A percentile compares a stretch with the other conserved stretches of the same genome.
These are phyloP conservation scores for Troides helena DNA, from an alignment of 2,888 invertebrate genomes.

Conservation along the genomic window DNA sequence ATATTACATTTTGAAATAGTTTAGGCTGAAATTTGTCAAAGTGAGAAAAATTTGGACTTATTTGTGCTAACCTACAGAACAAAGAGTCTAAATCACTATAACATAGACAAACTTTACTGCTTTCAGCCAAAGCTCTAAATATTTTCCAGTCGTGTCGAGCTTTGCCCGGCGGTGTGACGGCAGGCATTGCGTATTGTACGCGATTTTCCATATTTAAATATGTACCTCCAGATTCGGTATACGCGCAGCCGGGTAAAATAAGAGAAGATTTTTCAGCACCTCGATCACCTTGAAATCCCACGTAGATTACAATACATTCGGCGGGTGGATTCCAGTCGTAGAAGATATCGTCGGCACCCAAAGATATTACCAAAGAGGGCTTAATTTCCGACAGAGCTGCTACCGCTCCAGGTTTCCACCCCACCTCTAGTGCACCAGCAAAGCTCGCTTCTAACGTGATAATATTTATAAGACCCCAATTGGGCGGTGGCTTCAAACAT, in stretches of 20 bases:
- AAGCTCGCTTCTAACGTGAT: slow-evolving; percentile 95
- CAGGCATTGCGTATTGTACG: slow-evolving; percentile 91
- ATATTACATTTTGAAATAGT: slow-evolving; percentile 45
- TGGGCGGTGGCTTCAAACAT: slow-evolving; percentile 30
- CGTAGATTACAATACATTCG: slow-evolving; percentile 90
- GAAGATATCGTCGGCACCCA: slow-evolving; percentile 95
- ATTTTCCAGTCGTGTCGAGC: slow-evolving; percentile 99
- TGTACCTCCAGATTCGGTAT: slow-evolving; percentile 96
- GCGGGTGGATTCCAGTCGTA: slow-evolving; percentile 87
- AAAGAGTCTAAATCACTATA: slow-evolving; percentile 54
- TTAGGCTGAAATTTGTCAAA: slow-evolving; percentile 54
- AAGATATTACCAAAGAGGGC: slow-evolving; percentile 90
- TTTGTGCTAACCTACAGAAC: slow-evolving; percentile 52
- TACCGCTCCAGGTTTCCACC: slow-evolving; percentile 89
- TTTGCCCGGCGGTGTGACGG: slow-evolving; percentile 94
- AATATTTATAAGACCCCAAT: slow-evolving; percentile 87
- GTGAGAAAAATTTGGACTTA: slow-evolving; percentile 61
- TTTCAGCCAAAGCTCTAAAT: slow-evolving; percentile 77
- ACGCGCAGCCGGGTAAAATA: slow-evolving; percentile 96
- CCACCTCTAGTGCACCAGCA: slow-evolving; percentile 96
- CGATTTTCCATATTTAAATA: slow-evolving; percentile 98
- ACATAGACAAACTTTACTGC: slow-evolving; percentile 47
- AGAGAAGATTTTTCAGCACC: slow-evolving; percentile 94
- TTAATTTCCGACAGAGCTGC: slow-evolving; percentile 78
- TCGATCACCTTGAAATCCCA: slow-evolving; percentile 96